These are phyloP conservation scores for Mesocentrotus franciscanus DNA, from an alignment of 53 echinoderm and acorn worm genomes.

Conservation along the genomic window DNA sequence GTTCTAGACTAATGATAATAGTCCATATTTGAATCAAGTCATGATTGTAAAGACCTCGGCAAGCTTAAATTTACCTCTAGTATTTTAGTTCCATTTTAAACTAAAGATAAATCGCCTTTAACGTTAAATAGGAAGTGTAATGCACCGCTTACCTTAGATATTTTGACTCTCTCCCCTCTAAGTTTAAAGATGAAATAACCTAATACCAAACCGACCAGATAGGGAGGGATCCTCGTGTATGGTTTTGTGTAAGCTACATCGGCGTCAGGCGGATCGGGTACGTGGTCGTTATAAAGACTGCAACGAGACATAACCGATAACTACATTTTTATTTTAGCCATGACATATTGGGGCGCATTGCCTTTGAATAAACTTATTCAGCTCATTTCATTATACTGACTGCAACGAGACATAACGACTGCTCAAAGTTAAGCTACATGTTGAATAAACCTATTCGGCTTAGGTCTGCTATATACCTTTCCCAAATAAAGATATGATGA, in stretches of 20 bases:
- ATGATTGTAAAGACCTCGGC: too few species aligned
- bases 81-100: too few species aligned
- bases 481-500: too few species aligned
- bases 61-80: too few species aligned
- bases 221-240: slow-evolving; percentile 89
- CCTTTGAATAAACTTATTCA: not conserved
- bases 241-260: slow-evolving; percentile 76
- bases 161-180: slow-evolving; percentile 65
- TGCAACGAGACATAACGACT: too few species aligned
- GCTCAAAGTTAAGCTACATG: too few species aligned
- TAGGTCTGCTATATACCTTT: too few species aligned
- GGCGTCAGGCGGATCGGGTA: slow-evolving; percentile 25
- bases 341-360: not conserved
- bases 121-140: too few species aligned
- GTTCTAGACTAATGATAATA: too few species aligned
- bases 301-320: not conserved
- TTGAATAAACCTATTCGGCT: too few species aligned
- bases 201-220: slow-evolving; percentile 79
- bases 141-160: slow-evolving; percentile 71
- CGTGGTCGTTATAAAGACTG: slow-evolving; percentile 25
- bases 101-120: too few species aligned
- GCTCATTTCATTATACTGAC: not conserved
- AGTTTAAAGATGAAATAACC: slow-evolving; percentile 76
- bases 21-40: too few species aligned
- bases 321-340: not conserved